phyloP scores from a whole-genome alignment of 2,113 vertebrate genomes.

The Varanus komodoensis region DNA sequence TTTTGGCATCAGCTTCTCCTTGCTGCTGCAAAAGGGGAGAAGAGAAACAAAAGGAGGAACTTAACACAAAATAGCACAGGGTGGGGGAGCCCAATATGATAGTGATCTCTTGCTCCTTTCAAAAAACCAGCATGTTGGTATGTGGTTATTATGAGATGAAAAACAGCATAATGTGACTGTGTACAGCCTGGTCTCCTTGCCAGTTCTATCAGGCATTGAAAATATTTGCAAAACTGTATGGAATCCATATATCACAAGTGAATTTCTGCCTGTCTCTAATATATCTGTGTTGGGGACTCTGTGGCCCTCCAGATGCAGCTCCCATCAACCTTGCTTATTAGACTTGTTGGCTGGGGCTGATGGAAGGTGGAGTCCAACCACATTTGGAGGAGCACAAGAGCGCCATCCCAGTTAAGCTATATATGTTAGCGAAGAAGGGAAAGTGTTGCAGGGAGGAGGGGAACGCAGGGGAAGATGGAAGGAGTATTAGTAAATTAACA shows the following conservation, averaged over 20 bases:
- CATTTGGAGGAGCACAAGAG: not conserved
- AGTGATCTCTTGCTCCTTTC: not conserved
- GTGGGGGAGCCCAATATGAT: not conserved
- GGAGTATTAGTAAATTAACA: not conserved
- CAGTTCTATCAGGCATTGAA: conserved; percentile 25
- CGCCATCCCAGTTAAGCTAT: not conserved
- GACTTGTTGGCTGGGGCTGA: not conserved
- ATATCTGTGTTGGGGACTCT: not conserved
- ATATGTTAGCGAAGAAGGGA: conserved; percentile 36
- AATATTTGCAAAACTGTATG: conserved; percentile 56
- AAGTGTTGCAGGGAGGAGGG: not conserved
- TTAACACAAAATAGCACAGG: conserved; percentile 46
- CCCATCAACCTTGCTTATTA: not conserved
- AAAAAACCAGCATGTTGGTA: conserved; percentile 38
- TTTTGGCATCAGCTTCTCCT: conserved; percentile 16
- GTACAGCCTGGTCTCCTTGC: conserved; percentile 40
- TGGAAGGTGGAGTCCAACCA: not conserved
- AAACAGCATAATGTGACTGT: conserved; percentile 29
- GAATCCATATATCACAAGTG: conserved; percentile 74
- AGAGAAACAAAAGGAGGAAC: conserved; percentile 62
- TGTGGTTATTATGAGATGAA: conserved; percentile 33
- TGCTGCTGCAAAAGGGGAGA: conserved; percentile 10
- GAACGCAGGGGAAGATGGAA: conserved; percentile 11
- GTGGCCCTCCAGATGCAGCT: not conserved
- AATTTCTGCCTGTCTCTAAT: conserved; percentile 54